Evolutionary conservation across 2,113 vertebrate species (phyloP).

Genomic region (Machaerirhynchus nigripectus): DNA sequence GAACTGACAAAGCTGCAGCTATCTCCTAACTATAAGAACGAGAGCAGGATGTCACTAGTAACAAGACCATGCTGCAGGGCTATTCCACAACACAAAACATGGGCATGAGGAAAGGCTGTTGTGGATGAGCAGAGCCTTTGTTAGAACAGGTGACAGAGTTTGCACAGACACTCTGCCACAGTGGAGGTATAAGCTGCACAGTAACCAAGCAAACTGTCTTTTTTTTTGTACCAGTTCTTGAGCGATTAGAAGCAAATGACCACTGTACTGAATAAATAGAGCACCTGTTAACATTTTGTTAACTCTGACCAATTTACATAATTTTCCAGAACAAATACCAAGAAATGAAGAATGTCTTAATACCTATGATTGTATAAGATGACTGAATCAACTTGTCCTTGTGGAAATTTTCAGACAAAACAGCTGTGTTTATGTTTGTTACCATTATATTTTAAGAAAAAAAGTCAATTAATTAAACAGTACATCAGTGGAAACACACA

Average conservation of each 20-base stretch:
- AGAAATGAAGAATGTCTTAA: background rate
- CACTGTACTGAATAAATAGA: background rate
- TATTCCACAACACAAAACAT: rapidly evolving
- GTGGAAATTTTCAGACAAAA: background rate
- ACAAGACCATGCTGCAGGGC: background rate
- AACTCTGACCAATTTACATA: background rate
- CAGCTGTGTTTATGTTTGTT: background rate
- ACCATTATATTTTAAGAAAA: background rate
- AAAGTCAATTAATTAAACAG: background rate
- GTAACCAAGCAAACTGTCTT: background rate
- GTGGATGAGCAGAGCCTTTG: background rate
- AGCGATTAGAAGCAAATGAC: background rate
- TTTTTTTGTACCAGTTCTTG: background rate
- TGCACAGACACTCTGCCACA: background rate
- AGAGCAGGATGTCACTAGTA: background rate
- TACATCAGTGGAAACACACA: background rate
- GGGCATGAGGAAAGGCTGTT: background rate
- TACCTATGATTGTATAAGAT: background rate
- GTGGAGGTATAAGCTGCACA: background rate
- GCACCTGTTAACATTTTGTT: background rate
- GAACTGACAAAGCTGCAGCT: background rate
- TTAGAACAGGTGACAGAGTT: background rate
- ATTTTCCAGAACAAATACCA: background rate
- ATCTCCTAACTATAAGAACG: background rate
- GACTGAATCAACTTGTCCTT: background rate